These are phyloP conservation scores for Azemiops feae DNA, from an alignment of 2,113 vertebrate species.

Conservation along the genomic window DNA sequence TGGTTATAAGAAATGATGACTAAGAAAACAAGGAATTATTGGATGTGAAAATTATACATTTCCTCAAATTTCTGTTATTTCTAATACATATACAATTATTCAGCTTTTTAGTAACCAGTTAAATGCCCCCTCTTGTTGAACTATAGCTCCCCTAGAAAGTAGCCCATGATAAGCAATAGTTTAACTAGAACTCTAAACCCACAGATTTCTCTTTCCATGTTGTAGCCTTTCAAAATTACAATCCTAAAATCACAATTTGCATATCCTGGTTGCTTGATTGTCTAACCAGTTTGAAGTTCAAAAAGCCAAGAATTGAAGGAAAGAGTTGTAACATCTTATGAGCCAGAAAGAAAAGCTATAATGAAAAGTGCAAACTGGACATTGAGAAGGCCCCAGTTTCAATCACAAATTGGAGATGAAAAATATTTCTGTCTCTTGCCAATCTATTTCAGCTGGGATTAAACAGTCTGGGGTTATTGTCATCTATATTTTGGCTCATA, in stretches of 20 bases:
- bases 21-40: neutral
- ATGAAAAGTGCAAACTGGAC: neutral
- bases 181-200: neutral
- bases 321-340: neutral
- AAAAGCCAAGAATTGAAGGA: neutral
- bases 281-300: neutral
- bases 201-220: neutral
- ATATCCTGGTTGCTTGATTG: neutral
- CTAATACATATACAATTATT: neutral
- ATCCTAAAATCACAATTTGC: neutral
- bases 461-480: neutral
- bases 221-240: neutral
- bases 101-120: neutral
- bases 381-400: neutral
- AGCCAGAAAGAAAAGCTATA: neutral
- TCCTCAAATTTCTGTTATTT: neutral
- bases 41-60: neutral
- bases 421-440: neutral
- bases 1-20: no score
- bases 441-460: neutral
- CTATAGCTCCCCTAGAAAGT: neutral
- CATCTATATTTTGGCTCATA: neutral
- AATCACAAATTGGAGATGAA: neutral
- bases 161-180: neutral
- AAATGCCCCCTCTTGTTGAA: neutral